Percentiles rank a stretch among this genome's conserved stretches.
These are phyloP conservation scores for Lasioglossum villosulum DNA, from an alignment of 2,888 invertebrate species.

Conservation along the genomic window DNA sequence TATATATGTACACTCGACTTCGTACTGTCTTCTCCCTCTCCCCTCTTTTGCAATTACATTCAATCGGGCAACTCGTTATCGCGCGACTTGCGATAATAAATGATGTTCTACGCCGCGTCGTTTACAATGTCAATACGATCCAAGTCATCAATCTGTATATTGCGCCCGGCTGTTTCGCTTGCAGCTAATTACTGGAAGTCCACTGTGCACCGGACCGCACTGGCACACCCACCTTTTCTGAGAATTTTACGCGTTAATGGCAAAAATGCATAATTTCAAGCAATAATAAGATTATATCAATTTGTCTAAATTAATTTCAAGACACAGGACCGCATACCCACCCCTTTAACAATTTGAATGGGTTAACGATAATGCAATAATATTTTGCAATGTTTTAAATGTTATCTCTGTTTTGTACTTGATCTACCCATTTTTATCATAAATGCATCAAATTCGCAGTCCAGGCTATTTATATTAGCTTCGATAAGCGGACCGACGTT, in stretches of 20 bases:
- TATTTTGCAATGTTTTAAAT: too few relatives aligned
- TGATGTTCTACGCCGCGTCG: conserved; percentile 2
- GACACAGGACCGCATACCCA: too few relatives aligned
- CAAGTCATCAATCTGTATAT: conserved; percentile 14
- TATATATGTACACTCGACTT: background rate
- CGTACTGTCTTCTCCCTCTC: background rate
- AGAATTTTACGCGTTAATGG: background rate
- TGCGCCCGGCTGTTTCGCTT: background rate
- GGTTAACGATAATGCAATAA: too few relatives aligned
- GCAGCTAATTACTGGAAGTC: background rate
- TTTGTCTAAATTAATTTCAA: background rate
- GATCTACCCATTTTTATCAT: too few relatives aligned
- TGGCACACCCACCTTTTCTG: background rate
- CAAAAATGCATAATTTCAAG: background rate
- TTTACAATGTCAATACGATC: conserved; percentile 1
- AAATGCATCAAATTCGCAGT: too few relatives aligned
- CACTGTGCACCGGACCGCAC: background rate
- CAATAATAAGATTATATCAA: background rate
- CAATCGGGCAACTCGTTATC: conserved; percentile 17
- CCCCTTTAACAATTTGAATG: too few relatives aligned
- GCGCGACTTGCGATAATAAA: conserved; percentile 13
- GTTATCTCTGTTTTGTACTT: too few relatives aligned
- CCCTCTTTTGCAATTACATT: background rate
- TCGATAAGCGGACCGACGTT: too few relatives aligned
- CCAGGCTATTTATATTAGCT: too few relatives aligned